Conservation (phyloP, 2,113 vertebrate genomes). For the Glareola pratincola region DNA sequence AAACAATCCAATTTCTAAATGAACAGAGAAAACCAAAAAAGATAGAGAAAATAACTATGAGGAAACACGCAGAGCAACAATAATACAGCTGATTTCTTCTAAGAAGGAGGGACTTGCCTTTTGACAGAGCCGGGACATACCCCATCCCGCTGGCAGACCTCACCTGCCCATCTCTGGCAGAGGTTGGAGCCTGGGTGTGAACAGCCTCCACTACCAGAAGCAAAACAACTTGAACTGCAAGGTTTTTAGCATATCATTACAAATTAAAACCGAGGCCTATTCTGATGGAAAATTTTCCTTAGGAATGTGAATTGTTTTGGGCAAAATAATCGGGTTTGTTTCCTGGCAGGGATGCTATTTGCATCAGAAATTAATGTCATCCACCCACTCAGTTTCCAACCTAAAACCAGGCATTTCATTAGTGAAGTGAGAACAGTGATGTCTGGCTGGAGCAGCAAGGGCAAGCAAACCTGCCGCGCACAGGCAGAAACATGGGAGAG, state of each 20-base stretch:
- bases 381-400: slow-evolving; percentile 23
- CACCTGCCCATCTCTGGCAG: background rate
- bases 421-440: background rate
- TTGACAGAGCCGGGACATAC: background rate
- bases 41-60: background rate
- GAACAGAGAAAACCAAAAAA: background rate
- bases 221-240: slow-evolving; percentile 18
- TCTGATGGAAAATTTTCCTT: slow-evolving; percentile 31
- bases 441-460: background rate
- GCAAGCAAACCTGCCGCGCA: background rate
- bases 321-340: slow-evolving; percentile 27
- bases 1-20: background rate
- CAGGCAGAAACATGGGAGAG: background rate
- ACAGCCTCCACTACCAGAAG: background rate
- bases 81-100: background rate
- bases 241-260: slow-evolving; percentile 41
- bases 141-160: accelerated
- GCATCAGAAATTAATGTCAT: slow-evolving; percentile 35
- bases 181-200: background rate
- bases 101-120: background rate
- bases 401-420: background rate
- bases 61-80: background rate
- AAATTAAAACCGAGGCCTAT: background rate
- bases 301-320: slow-evolving; percentile 25
- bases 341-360: slow-evolving; percentile 29